phyloP scores from a whole-genome alignment of 2,888 invertebrate species.

The Melieria crassipennis region DNA sequence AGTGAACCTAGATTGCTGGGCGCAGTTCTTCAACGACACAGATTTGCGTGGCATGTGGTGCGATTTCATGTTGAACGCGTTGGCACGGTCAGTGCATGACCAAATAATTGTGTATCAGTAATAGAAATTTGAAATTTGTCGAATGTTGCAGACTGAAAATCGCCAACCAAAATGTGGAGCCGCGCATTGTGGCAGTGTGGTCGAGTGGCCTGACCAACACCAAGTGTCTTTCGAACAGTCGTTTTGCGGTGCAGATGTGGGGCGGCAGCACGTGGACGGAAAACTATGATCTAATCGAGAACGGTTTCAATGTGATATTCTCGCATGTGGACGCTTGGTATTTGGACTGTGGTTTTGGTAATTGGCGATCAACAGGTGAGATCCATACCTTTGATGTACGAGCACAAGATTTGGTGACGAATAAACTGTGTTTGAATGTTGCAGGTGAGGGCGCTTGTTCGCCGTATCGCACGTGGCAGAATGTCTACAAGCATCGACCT shows the following conservation, averaged over 20 bases:
- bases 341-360: slow-evolving; percentile 86
- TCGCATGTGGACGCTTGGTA: slow-evolving; percentile 92
- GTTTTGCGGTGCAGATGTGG: slow-evolving; percentile 80
- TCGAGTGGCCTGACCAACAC: slow-evolving; percentile 80
- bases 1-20: slow-evolving; percentile 85
- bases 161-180: slow-evolving; percentile 62
- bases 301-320: slow-evolving; percentile 80
- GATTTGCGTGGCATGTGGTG: slow-evolving; percentile 83
- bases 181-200: slow-evolving; percentile 73
- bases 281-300: slow-evolving; percentile 78
- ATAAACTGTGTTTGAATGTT: slow-evolving; percentile 5
- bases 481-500: slow-evolving; percentile 84
- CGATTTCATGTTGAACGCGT: slow-evolving; percentile 76
- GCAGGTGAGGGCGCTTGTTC: slow-evolving; percentile 84
- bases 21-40: slow-evolving; percentile 77
- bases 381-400: not conserved
- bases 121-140: not conserved
- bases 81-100: slow-evolving; percentile 64
- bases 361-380: slow-evolving; percentile 77
- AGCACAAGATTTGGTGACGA: not conserved
- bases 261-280: slow-evolving; percentile 84
- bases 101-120: slow-evolving; percentile 9
- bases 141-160: slow-evolving; percentile 56
- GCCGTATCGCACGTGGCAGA: slow-evolving; percentile 89
- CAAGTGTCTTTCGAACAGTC: slow-evolving; percentile 73